A percentile compares a stretch with the other conserved stretches of the same genome.
Evolutionary conservation across 1,140 invertebrate genomes (phyloP).

Genomic region (Battus philenor): DNA sequence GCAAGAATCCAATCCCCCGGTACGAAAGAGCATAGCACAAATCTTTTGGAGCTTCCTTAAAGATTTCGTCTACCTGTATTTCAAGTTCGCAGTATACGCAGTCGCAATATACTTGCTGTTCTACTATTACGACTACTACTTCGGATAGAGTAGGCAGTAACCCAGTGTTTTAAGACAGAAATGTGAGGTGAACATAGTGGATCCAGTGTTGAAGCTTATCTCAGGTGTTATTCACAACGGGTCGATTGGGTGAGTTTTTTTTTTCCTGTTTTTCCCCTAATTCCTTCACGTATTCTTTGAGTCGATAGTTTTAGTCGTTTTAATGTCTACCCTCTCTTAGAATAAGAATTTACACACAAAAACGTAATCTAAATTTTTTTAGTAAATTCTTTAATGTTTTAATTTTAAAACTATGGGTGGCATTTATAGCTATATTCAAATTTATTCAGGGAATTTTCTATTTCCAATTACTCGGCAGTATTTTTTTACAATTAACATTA

Average conservation of each 20-base stretch:
- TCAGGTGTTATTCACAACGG: conserved; percentile 10
- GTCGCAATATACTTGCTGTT: conserved; percentile 57
- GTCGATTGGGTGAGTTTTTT: conserved; percentile 23
- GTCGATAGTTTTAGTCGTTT: too few species aligned
- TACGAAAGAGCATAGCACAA: conserved; percentile 24
- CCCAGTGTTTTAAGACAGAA: conserved; percentile 24
- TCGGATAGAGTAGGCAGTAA: conserved; percentile 32
- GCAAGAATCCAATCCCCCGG: conserved; percentile 1
- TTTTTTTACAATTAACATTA: too few species aligned
- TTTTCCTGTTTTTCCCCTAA: too few species aligned
- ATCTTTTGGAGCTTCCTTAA: conserved; percentile 34
- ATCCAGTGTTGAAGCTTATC: conserved; percentile 14
- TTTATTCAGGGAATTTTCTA: too few species aligned
- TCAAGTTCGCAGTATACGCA: conserved; percentile 58
- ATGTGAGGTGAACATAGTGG: conserved; percentile 40
- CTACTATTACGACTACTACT: conserved; percentile 60
- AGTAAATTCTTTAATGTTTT: too few species aligned
- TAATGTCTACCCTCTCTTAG: too few species aligned
- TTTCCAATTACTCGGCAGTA: too few species aligned
- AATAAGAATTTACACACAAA: too few species aligned
- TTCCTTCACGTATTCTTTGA: too few species aligned
- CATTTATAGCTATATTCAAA: too few species aligned
- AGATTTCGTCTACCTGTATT: conserved; percentile 55
- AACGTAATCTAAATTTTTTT: too few species aligned
- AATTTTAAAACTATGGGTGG: too few species aligned